Evolutionary conservation across 1,140 invertebrate genomes (phyloP), one percentile per base, ranked within the genome.

Genomic region (Leptestheria dahalacensis): DNA sequence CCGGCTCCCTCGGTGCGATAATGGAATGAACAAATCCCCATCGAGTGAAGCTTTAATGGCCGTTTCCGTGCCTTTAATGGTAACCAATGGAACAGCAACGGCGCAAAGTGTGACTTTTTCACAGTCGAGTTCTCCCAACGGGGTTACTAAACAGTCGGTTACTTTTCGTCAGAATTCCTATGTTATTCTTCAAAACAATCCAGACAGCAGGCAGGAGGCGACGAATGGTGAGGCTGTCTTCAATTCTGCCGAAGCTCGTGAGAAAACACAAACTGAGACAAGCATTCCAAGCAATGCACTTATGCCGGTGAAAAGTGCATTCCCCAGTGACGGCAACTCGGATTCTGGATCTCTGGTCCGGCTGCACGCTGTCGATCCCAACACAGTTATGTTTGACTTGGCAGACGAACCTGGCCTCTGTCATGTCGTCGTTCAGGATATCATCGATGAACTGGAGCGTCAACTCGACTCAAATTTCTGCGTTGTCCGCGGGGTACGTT

Each of bases 371-470:
- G 64, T 69, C 46, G 68, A 69, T 48, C 68, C 67, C 11, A 66
- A 68, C 53, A 69, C 68, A 23, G 62, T 69, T 21, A 67, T 68
- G 61, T 66, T 69, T 50, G 65, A 63, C 48, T 63, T 65, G 26
- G 62, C 62, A 33, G 66, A 69, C 24, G 63, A 66, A 63, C 64
- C 66, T 33, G 62, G 63, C 46, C 56, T 59, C 15, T 21, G 41
- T 11, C 10, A 48, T n/a, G 64, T 71, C 15, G 64, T 59, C 10
- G 68, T 67, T 21, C 69, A 69, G 61, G 68, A 72, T 51, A 65
- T 72, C 11, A 72, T 72, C 62, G 71, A 72, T 62, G 68, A 69
- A 53, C 61, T 72, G 21, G 71, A 72, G 48, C 62, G 62, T 29
- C 69, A 72, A 51, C 67, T 71, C 41, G 69, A 69, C 33, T 56